A percentile compares a stretch with the other conserved stretches of the same genome.
phyloP scores from a whole-genome alignment of 2,113 vertebrate species.

The Heloderma charlesbogerti region DNA sequence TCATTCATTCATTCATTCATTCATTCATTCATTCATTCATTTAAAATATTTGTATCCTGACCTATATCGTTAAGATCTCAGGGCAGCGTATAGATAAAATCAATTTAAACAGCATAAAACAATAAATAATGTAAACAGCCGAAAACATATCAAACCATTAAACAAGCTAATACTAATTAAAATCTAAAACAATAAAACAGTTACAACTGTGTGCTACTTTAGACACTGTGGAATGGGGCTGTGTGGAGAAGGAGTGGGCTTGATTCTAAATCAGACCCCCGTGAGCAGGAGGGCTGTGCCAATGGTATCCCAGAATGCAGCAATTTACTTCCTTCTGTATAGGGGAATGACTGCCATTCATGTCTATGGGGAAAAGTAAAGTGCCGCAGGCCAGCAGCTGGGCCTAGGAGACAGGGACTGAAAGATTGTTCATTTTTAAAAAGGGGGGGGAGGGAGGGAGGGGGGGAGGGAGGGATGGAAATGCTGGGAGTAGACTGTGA shows the following conservation, averaged over 20 bases:
- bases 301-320: not conserved
- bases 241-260: not conserved
- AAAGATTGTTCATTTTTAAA: not conserved
- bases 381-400: not conserved
- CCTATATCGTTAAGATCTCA: too few species aligned
- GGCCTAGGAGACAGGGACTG: not conserved
- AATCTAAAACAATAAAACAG: too few species aligned
- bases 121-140: too few species aligned
- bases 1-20: too few species aligned
- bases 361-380: not conserved
- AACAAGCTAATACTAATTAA: too few species aligned
- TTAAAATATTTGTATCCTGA: too few species aligned
- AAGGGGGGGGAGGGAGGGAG: not conserved
- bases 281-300: not conserved
- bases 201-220: too few species aligned
- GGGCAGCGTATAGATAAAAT: too few species aligned
- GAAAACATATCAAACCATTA: too few species aligned
- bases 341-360: not conserved
- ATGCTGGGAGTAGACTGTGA: not conserved
- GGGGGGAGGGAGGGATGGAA: conserved; percentile 9
- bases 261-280: not conserved
- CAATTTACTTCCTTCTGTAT: not conserved
- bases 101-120: too few species aligned
- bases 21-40: too few species aligned
- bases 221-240: not conserved